Percentiles rank a stretch among this genome's conserved stretches.
phyloP scores from a whole-genome alignment of 37 sponge, comb jelly and placozoan species.

The Chondrosia reniformis region DNA sequence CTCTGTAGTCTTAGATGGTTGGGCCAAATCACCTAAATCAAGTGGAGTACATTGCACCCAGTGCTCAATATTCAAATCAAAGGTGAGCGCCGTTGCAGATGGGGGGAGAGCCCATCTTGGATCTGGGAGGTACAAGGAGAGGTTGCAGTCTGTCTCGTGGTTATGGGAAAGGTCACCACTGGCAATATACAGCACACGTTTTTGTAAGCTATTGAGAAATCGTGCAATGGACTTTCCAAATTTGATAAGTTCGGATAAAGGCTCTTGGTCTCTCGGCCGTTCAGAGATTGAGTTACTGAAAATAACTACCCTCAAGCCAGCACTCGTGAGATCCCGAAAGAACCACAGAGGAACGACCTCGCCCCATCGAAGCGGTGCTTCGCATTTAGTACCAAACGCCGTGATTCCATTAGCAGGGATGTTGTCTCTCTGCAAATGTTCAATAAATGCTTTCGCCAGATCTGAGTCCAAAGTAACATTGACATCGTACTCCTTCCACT shows the following conservation, averaged over 20 bases:
- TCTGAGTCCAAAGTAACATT: constrained; percentile 21
- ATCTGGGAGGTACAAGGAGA: constrained; percentile 42
- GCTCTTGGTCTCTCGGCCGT: neutral
- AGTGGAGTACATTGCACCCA: constrained; percentile 38
- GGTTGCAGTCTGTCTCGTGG: constrained; percentile 28
- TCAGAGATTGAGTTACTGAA: constrained; percentile 30
- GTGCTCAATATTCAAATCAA: constrained; percentile 40
- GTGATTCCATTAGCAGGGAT: constrained; percentile 45
- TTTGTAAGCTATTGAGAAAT: constrained; percentile 19
- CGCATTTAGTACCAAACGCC: constrained; percentile 24
- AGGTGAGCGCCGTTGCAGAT: constrained; percentile 24
- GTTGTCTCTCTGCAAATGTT: constrained; percentile 29
- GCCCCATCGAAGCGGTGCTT: constrained; percentile 53
- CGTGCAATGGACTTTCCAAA: constrained; percentile 29
- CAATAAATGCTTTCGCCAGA: constrained; percentile 21
- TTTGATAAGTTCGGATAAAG: constrained; percentile 10
- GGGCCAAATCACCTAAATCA: neutral
- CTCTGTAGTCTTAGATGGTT: constrained; percentile 15
- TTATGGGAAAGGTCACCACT: constrained; percentile 57
- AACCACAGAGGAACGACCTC: constrained; percentile 55
- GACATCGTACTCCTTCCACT: constrained; percentile 45
- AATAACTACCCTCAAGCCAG: constrained; percentile 32
- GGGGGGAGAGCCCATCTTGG: constrained; percentile 43
- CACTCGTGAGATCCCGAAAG: constrained; percentile 24
- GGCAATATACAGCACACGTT: constrained; percentile 38